These are phyloP conservation scores for Dicentrarchus labrax DNA, from an alignment of 2,113 vertebrate species.

Conservation along the genomic window DNA sequence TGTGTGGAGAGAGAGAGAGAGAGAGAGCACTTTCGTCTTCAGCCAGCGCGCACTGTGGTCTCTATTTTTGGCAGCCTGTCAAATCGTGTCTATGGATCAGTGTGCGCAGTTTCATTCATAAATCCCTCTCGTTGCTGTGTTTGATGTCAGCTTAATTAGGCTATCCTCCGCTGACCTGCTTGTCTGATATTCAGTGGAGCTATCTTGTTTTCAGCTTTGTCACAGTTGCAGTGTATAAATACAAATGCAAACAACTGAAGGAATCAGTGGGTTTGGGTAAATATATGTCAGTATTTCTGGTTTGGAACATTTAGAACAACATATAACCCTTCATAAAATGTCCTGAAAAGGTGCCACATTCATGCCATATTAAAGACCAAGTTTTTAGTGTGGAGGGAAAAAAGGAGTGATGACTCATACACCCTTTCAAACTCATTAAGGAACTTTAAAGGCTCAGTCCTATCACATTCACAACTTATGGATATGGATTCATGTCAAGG, in stretches of 20 bases:
- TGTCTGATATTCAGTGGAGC: conserved; percentile 28
- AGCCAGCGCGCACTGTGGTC: conserved; percentile 39
- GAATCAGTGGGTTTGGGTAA: background rate
- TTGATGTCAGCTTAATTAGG: conserved; percentile 10
- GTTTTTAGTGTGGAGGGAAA: no score
- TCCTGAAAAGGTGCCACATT: no score
- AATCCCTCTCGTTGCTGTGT: conserved; percentile 50
- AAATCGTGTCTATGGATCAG: conserved; percentile 51
- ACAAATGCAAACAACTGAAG: background rate
- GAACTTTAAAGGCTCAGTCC: conserved; percentile 14
- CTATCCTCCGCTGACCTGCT: conserved; percentile 33
- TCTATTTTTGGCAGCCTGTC: conserved; percentile 76
- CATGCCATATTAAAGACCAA: background rate
- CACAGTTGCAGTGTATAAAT: conserved; percentile 1
- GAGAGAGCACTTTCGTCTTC: conserved; percentile 24
- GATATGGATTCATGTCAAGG: background rate
- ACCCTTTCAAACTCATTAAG: conserved; percentile 17
- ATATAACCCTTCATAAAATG: background rate
- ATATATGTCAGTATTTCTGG: background rate
- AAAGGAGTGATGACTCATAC: conserved; percentile 36
- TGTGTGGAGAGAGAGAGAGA: conserved; percentile 15
- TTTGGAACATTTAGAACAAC: background rate
- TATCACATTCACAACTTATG: conserved; percentile 15
- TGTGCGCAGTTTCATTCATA: conserved; percentile 76
- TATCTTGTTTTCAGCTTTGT: conserved; percentile 31